These are phyloP conservation scores for Drosophila miranda DNA, from an alignment of 1,140 invertebrate species.

Conservation along the genomic window DNA sequence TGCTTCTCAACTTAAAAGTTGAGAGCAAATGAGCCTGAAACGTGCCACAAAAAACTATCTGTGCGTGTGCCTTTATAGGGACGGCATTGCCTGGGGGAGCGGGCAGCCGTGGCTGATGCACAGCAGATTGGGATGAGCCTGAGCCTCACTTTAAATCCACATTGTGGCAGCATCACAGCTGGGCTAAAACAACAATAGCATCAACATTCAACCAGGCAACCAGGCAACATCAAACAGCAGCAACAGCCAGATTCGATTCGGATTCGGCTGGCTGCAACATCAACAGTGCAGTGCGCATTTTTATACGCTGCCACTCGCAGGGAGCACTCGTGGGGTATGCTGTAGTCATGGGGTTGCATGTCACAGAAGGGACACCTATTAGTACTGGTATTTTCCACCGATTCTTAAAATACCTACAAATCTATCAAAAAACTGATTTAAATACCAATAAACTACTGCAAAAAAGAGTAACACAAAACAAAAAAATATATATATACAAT, in stretches of 20 bases:
- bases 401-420: too few species aligned
- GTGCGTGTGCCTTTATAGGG: too few species aligned
- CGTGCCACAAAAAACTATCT: constrained; percentile 12
- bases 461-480: too few species aligned
- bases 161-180: constrained; percentile 36
- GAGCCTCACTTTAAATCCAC: constrained; percentile 57
- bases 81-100: too few species aligned
- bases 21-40: constrained; percentile 52
- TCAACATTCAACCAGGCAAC: background rate
- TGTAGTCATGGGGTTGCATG: background rate
- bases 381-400: too few species aligned
- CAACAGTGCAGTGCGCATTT: constrained; percentile 57
- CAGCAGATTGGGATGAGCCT: constrained; percentile 18
- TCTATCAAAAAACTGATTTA: too few species aligned
- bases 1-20: constrained; percentile 8
- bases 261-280: constrained; percentile 24
- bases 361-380: background rate
- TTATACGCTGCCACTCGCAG: constrained; percentile 1
- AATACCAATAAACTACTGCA: too few species aligned
- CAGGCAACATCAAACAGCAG: constrained; percentile 13
- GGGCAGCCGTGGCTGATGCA: too few species aligned
- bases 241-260: constrained; percentile 36
- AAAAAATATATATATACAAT: too few species aligned
- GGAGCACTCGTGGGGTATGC: constrained; percentile 10
- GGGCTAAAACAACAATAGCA: constrained; percentile 42